Base-by-base conservation (phyloP, 2,888 invertebrate species). In the Hanleya hanleyi region DNA sequence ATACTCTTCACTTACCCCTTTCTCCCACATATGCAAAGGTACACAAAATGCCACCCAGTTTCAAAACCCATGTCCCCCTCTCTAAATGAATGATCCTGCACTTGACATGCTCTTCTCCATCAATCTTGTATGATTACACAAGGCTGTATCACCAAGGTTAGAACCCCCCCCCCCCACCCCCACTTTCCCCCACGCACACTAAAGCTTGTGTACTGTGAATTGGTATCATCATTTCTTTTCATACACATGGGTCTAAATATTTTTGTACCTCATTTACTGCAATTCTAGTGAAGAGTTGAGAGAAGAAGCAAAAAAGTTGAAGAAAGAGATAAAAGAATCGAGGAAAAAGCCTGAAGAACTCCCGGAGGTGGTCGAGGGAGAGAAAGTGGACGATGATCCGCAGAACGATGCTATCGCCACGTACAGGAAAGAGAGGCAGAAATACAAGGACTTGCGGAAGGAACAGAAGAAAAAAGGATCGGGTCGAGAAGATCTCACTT, bases 401-500 rank as follows among this genome's bases (percentile, higher is more conserved):
- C 78, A 74, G 18, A 81, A 77, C 71, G 83, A 84, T 57, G 79
- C 82, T 7, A 71, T 88, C 12, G 85, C 83, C 51, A 78, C 83
- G 32, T 87, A 84, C 70, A 86, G 86, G 73, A 78, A 83, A 51
- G 87, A 89, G 68, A 73, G 84, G 69, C 80, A 85, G 69, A 87
- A 87, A 75, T 89, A 86, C 75, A 84, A 84, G 69, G 77, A 82
- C n/a, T 36, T 83, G 26, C 81, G 84, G 47, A 85, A 86, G 57
- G 75, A 81, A 68, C 82, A 83, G 51, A 77, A 76, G 6, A 83
- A 80, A 70, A 87, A 88, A 67, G 87, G 87, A 0, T 67, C 78
- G 0, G 77, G 76, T 18, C 77, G 90, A 29, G 90, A 91, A 73
- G 79, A 83, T 9, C 74, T 95, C 87, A 97, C 98, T 0, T 91